These are phyloP conservation scores for Chaenocephalus aceratus DNA, from an alignment of 2,113 vertebrate species.

Conservation along the genomic window DNA sequence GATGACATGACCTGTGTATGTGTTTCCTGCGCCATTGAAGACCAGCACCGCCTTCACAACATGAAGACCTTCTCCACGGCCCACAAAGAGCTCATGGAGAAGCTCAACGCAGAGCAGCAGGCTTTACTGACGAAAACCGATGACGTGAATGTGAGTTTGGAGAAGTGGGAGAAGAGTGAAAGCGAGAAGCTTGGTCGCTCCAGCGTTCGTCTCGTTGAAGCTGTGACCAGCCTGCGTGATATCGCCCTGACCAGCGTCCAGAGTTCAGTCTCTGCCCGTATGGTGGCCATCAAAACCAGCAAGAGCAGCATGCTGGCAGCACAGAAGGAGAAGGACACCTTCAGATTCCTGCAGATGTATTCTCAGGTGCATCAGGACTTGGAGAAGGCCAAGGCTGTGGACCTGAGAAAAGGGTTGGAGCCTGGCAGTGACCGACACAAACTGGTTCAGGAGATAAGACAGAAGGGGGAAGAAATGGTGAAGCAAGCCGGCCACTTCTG, in stretches of 20 bases:
- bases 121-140: constrained; percentile 26
- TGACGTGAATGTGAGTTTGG: constrained; percentile 41
- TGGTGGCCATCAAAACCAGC: constrained; percentile 56
- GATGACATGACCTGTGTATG: constrained; percentile 69
- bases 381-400: constrained; percentile 66
- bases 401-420: constrained; percentile 60
- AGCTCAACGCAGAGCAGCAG: constrained; percentile 52
- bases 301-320: constrained; percentile 60
- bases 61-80: constrained; percentile 76
- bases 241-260: constrained; percentile 53
- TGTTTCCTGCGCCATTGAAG: constrained; percentile 63
- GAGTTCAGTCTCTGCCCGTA: constrained; percentile 69
- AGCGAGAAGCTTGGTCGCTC: constrained; percentile 36
- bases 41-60: constrained; percentile 74
- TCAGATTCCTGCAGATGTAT: constrained; percentile 73
- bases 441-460: constrained; percentile 51
- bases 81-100: constrained; percentile 67
- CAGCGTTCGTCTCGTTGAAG: constrained; percentile 60
- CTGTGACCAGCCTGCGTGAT: constrained; percentile 56
- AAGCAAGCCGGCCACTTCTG: constrained; percentile 36
- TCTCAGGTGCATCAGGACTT: constrained; percentile 65
- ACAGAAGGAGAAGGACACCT: constrained; percentile 63
- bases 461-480: constrained; percentile 35
- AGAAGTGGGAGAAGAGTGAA: constrained; percentile 66
- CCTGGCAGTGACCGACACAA: constrained; percentile 41